Conservation (phyloP, 1,140 invertebrate species). For the Caenorhabditis briggsae region DNA sequence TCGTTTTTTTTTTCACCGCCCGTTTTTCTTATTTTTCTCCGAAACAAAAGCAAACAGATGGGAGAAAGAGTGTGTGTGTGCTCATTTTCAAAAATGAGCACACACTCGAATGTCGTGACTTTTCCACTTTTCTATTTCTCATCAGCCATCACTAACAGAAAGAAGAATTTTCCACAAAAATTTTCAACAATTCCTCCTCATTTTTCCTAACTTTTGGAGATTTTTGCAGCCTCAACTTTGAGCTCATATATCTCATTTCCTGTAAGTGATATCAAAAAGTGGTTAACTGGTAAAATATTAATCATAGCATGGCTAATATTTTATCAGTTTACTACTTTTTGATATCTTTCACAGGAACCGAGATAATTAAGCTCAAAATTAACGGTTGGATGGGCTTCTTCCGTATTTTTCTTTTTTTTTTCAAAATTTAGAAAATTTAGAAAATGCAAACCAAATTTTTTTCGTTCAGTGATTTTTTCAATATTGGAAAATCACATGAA, state of each 20-base stretch:
- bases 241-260: background rate
- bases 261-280: background rate
- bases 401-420: too few species aligned
- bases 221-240: background rate
- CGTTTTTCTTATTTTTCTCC: background rate
- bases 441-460: too few species aligned
- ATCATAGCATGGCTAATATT: too few species aligned
- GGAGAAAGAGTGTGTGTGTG: background rate
- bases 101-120: slow-evolving; percentile 45
- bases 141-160: background rate
- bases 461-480: too few species aligned
- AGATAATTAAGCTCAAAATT: too few species aligned
- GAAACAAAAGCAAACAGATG: slow-evolving; percentile 47
- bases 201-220: background rate
- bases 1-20: slow-evolving; percentile 25
- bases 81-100: slow-evolving; percentile 48
- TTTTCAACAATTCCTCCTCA: too few species aligned
- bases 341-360: too few species aligned
- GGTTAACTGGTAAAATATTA: too few species aligned
- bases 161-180: background rate
- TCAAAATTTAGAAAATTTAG: too few species aligned
- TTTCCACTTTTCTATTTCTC: slow-evolving; percentile 11
- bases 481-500: too few species aligned
- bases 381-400: too few species aligned
- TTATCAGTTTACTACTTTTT: too few species aligned